phyloP scores from a whole-genome alignment of 2,113 vertebrate genomes.

The Phoxinus phoxinus region DNA sequence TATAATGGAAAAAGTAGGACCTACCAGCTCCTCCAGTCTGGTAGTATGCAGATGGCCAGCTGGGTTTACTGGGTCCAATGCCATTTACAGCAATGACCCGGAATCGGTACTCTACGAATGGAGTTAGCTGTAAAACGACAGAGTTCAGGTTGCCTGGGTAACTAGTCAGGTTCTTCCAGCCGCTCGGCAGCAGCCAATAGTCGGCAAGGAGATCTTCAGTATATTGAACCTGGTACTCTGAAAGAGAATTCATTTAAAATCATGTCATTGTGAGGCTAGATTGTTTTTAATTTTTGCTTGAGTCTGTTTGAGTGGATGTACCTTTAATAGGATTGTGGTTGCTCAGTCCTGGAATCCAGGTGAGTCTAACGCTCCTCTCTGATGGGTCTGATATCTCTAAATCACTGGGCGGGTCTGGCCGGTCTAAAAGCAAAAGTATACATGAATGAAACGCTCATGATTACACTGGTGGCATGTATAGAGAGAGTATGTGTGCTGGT shows the following conservation, averaged over 20 bases:
- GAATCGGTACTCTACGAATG: conserved; percentile 94
- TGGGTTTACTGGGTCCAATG: conserved; percentile 90
- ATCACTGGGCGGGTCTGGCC: conserved; percentile 86
- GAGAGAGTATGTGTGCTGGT: conserved; percentile 49
- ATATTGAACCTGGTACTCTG: conserved; percentile 91
- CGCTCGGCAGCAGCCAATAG: conserved; percentile 81
- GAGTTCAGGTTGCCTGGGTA: conserved; percentile 90
- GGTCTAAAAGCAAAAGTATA: conserved; percentile 73
- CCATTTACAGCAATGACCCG: conserved; percentile 90
- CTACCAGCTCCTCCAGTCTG: conserved; percentile 91
- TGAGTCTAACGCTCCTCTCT: conserved; percentile 87
- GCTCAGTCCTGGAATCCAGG: conserved; percentile 89
- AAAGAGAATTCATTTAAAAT: conserved; percentile 23
- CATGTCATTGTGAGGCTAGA: neutral
- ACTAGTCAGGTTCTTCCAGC: conserved; percentile 89
- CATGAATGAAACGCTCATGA: neutral
- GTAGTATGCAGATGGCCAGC: conserved; percentile 84
- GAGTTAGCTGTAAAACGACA: conserved; percentile 84
- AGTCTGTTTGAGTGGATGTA: conserved; percentile 52
- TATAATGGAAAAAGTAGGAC: conserved; percentile 58
- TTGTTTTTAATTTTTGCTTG: neutral
- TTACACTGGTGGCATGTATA: neutral
- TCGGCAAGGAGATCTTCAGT: conserved; percentile 81
- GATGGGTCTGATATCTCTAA: conserved; percentile 89
- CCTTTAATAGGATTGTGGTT: conserved; percentile 96